Percentiles rank a stretch among this genome's conserved stretches.
Evolutionary conservation across 2,113 vertebrate genomes (phyloP).

Genomic region (Willisornis vidua): DNA sequence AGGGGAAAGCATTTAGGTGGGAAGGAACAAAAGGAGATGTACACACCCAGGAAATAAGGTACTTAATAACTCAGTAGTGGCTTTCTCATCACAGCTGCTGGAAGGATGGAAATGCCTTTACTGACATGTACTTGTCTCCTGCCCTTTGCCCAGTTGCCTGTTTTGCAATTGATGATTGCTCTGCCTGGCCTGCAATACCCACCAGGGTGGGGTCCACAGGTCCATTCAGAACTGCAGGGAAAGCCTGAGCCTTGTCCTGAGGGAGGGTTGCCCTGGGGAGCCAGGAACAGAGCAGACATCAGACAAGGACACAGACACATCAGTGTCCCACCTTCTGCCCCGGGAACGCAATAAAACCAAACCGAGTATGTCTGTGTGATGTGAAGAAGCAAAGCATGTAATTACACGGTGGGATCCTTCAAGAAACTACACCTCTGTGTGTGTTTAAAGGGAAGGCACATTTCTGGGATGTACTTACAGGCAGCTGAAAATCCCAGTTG

Average conservation of each 20-base stretch:
- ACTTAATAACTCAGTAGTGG: neutral
- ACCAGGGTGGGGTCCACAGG: neutral
- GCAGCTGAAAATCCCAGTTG: neutral
- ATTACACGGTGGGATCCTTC: neutral
- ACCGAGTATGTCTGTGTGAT: neutral
- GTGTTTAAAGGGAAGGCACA: neutral
- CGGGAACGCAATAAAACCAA: neutral
- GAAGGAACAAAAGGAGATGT: neutral
- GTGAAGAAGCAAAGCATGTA: neutral
- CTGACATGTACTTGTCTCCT: neutral
- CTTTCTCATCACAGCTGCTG: neutral
- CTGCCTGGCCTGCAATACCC: neutral
- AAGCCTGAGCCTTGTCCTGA: neutral
- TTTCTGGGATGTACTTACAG: neutral
- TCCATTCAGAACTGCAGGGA: neutral
- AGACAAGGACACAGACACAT: neutral
- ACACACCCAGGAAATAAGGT: neutral
- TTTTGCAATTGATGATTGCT: accelerated
- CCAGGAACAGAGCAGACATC: neutral
- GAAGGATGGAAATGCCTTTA: neutral
- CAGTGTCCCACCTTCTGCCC: neutral
- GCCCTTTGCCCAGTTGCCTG: neutral
- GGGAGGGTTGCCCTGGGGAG: neutral
- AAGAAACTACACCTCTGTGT: neutral
- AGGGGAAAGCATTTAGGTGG: neutral